These are phyloP conservation scores for Aldrovandia affinis DNA, from an alignment of 2,797 vertebrate species.

Conservation along the genomic window DNA sequence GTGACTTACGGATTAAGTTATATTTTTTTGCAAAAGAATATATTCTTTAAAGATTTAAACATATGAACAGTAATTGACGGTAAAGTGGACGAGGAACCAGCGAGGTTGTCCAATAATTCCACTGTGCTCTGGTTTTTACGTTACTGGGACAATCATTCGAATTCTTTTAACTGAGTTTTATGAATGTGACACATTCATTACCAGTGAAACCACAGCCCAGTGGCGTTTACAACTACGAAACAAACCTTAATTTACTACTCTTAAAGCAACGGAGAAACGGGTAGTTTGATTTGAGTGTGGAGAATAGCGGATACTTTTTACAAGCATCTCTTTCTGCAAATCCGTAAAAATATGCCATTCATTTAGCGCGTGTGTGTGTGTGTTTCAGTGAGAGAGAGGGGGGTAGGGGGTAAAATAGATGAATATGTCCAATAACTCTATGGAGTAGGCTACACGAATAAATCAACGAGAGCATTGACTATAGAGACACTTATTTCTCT, in stretches of 20 bases:
- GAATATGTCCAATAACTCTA: too few species aligned
- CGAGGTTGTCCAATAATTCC: slow-evolving; percentile 14
- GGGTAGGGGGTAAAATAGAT: background rate
- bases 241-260: slow-evolving; percentile 1
- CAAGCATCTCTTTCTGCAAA: background rate
- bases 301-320: background rate
- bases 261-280: background rate
- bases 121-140: background rate
- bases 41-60: background rate
- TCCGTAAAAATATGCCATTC: background rate
- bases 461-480: too few species aligned
- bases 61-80: slow-evolving; percentile 2
- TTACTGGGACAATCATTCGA: slow-evolving; percentile 12
- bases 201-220: slow-evolving; percentile 20
- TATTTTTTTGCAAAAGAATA: background rate
- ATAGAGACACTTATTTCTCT: background rate
- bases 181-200: slow-evolving; percentile 26
- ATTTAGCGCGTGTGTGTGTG: background rate
- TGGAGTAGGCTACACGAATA: too few species aligned
- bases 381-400: background rate
- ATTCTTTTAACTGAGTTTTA: background rate
- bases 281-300: background rate
- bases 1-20: background rate
- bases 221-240: slow-evolving; percentile 18
- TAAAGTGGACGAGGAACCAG: background rate